These are phyloP conservation scores for Enteromius paludinosus DNA, from an alignment of 2,797 vertebrate genomes.

Conservation along the genomic window DNA sequence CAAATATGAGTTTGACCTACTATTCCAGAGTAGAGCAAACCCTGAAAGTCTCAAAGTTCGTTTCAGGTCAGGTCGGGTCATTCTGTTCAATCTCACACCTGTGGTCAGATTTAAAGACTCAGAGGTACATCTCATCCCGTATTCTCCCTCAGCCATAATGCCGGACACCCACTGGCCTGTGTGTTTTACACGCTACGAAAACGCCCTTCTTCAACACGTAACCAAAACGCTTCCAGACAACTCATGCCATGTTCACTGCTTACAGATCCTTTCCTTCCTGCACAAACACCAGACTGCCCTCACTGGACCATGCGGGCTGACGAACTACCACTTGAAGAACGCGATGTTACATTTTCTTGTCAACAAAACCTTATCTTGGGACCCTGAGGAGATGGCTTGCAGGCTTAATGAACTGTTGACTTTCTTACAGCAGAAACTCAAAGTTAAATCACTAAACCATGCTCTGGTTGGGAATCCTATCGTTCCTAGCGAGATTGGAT, in stretches of 20 bases:
- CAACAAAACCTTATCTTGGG: constrained; percentile 76
- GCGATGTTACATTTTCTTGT: constrained; percentile 83
- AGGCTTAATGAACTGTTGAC: constrained; percentile 83
- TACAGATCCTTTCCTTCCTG: constrained; percentile 87
- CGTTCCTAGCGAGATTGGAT: constrained; percentile 69
- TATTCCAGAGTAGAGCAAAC: constrained; percentile 75
- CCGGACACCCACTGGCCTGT: constrained; percentile 82
- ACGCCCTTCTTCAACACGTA: constrained; percentile 78
- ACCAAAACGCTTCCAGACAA: constrained; percentile 78
- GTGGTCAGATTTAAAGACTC: constrained; percentile 83
- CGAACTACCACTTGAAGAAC: constrained; percentile 85
- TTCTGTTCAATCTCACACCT: constrained; percentile 85
- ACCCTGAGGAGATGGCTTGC: constrained; percentile 64
- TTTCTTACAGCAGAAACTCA: constrained; percentile 83
- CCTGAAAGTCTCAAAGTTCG: constrained; percentile 84
- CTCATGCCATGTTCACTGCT: constrained; percentile 85
- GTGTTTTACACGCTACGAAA: constrained; percentile 84
- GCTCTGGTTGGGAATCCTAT: constrained; percentile 85
- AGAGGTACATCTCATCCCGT: constrained; percentile 81
- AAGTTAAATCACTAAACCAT: constrained; percentile 82
- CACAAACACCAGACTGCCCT: constrained; percentile 83
- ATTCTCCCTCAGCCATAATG: constrained; percentile 63
- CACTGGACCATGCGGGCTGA: constrained; percentile 80
- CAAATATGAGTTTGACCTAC: constrained; percentile 90
- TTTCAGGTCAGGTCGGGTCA: constrained; percentile 85